Conservation (phyloP, 2,888 invertebrate genomes). For the Hermaeophaga mercurialis region DNA sequence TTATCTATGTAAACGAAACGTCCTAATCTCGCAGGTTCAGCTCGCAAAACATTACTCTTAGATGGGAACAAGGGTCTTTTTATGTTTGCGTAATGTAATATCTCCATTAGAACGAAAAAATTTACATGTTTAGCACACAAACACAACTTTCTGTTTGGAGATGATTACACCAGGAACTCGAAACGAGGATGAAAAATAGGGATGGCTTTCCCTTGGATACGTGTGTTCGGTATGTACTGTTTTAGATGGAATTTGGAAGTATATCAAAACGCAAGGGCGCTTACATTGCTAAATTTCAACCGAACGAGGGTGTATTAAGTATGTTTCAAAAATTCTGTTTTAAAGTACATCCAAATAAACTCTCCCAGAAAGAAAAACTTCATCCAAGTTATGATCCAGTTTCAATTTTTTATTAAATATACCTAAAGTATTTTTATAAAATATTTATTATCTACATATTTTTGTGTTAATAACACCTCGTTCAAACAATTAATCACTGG, state of each 20-base stretch:
- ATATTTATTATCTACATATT: too few species aligned
- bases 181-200: constrained; percentile 5
- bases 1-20: constrained; percentile 55
- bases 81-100: constrained; percentile 42
- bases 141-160: constrained; percentile 31
- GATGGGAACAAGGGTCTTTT: constrained; percentile 40
- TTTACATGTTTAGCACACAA: constrained; percentile 34
- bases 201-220: not conserved
- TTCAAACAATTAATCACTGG: too few species aligned
- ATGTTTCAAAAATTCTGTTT: not conserved
- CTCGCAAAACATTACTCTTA: constrained; percentile 44
- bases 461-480: too few species aligned
- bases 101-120: constrained; percentile 36
- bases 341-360: too few species aligned
- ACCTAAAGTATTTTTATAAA: too few species aligned
- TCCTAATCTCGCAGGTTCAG: constrained; percentile 52
- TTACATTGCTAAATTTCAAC: not conserved
- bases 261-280: constrained; percentile 5
- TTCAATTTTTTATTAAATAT: too few species aligned
- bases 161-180: constrained; percentile 23
- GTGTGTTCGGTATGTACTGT: constrained; percentile 2
- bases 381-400: too few species aligned
- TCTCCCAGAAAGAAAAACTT: too few species aligned
- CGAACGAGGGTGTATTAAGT: not conserved
- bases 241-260: constrained; percentile 10